Evolutionary conservation across 2,797 vertebrate genomes (phyloP).

Genomic region (Brachyrhaphis roseni): DNA sequence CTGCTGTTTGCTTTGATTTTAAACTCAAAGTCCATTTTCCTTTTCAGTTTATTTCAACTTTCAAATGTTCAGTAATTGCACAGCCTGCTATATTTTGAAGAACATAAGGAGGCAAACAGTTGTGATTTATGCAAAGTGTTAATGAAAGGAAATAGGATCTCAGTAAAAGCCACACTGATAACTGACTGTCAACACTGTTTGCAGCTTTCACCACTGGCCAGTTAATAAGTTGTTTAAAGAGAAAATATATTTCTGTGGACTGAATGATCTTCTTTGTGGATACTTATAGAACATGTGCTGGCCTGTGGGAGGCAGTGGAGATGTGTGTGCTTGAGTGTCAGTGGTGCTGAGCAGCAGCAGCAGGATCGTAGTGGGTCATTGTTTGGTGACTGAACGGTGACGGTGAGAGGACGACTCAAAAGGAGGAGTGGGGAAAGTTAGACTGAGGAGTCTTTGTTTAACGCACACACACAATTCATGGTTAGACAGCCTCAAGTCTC

Average conservation of each 20-base stretch:
- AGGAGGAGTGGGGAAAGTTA: not conserved
- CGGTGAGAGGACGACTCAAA: constrained; percentile 9
- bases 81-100: no score
- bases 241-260: constrained; percentile 34
- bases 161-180: constrained; percentile 12
- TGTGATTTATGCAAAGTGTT: constrained; percentile 28
- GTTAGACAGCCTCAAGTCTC: not conserved
- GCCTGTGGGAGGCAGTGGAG: constrained; percentile 30
- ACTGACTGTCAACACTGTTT: not conserved
- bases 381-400: constrained; percentile 11
- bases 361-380: constrained; percentile 30
- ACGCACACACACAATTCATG: constrained; percentile 8
- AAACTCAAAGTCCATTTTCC: constrained; percentile 5
- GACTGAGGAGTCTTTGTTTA: constrained; percentile 30
- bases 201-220: not conserved
- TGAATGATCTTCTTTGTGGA: constrained; percentile 64
- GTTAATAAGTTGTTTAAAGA: constrained; percentile 38
- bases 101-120: not conserved
- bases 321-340: constrained; percentile 23
- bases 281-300: constrained; percentile 56
- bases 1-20: not conserved
- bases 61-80: not conserved
- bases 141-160: constrained; percentile 50
- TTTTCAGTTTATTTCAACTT: not conserved
- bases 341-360: constrained; percentile 19